phyloP scores from a whole-genome alignment of 2,888 invertebrate genomes.

The Cantharis rufa region DNA sequence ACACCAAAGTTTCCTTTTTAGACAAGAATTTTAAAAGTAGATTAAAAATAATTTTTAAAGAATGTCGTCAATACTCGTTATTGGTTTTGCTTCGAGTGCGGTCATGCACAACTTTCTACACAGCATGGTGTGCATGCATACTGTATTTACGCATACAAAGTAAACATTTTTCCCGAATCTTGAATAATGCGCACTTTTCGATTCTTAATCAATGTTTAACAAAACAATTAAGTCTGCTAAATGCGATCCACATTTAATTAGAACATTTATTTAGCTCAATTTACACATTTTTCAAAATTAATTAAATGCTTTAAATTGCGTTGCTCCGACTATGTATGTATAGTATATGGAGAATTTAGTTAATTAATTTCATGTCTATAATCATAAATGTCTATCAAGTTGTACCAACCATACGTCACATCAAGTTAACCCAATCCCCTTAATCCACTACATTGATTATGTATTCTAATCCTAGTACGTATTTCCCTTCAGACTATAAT shows the following conservation, averaged over 20 bases:
- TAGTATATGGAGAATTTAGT: not conserved
- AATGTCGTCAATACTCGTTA: not conserved
- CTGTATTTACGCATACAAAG: not conserved
- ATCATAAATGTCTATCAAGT: not conserved
- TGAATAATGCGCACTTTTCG: not conserved
- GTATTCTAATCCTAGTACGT: not conserved
- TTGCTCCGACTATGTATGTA: not conserved
- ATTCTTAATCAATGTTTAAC: not conserved
- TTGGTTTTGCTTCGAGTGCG: not conserved
- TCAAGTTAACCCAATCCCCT: not conserved
- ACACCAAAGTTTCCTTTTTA: not conserved
- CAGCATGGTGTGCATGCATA: not conserved
- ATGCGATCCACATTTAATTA: not conserved
- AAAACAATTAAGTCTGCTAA: not conserved
- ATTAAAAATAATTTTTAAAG: not conserved
- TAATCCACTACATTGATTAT: not conserved
- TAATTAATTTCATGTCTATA: not conserved
- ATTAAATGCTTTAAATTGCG: not conserved
- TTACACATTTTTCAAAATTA: not conserved
- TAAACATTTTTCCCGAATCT: not conserved
- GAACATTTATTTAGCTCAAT: not conserved
- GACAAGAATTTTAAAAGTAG: not conserved
- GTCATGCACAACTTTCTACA: not conserved
- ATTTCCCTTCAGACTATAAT: not conserved
- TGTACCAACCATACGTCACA: not conserved